Evolutionary conservation across 2,113 vertebrate genomes (phyloP), one percentile per base, ranked within the genome.

Genomic region (Empidonax alnorum): DNA sequence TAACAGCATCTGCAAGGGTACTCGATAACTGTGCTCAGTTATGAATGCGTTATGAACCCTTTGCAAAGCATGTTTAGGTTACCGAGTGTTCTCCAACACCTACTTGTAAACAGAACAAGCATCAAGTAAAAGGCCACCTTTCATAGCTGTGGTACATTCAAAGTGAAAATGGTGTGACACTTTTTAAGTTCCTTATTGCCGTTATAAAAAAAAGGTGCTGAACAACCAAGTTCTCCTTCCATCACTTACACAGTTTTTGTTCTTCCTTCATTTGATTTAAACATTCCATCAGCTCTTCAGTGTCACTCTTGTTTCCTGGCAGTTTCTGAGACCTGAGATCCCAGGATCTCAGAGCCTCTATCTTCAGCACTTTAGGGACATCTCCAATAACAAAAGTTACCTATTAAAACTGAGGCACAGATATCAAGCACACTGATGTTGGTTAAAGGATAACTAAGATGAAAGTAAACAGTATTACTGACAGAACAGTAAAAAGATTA

Each of bases 31-130:
- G 68, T 53, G 44, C 71, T 87, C 1, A 0, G n/a, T 82, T 96
- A 90, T 63, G 67, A 80, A 89, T 8, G 20, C 69, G 80, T 87
- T 80, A 84, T 4, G 33, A 95, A 91, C 90, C 79, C 85, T 88
- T 93, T 93, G 90, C 37, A 66, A 95, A 95, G 93, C 89, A 49
- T 67, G 77, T 87, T 92, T 93, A 97, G 68, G 91, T 96, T 85
- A 91, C 79, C 0, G 4, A 88, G 84, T 2, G 10, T 59, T 96
- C 81, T 79, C 68, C 97, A 94, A 93, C 76, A 94, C 76, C 93
- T 84, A 91, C 78, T 58, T 97, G 94, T 91, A 95, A 98, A 94
- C 89, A 96, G 93, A 95, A 90, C 73, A 96, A 95, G 87, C 83
- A 94, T 67, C 68, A 91, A 96, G 91, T 88, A 95, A 89, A 94